Conservation (phyloP, 2,113 vertebrate species). For the Tetrax tetrax region DNA sequence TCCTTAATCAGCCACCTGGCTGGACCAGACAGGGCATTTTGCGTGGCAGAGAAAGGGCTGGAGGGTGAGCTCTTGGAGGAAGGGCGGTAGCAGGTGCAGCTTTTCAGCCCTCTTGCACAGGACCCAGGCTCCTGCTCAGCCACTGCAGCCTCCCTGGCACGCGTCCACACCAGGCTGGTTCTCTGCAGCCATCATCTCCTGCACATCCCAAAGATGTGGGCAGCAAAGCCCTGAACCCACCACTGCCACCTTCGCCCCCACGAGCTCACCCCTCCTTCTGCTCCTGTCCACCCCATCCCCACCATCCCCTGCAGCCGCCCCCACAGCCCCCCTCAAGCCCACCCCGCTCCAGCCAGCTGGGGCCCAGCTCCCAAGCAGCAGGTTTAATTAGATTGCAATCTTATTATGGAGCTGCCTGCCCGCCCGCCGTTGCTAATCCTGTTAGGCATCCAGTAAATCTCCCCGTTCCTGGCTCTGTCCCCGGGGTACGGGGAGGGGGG, state of each 20-base stretch:
- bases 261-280: not conserved
- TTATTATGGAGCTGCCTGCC: slow-evolving; percentile 41
- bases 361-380: not conserved
- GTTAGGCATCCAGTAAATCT: slow-evolving; percentile 45
- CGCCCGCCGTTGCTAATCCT: slow-evolving; percentile 21
- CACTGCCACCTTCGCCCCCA: accelerated
- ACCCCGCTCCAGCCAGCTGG: not conserved
- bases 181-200: accelerated
- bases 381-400: slow-evolving; percentile 56
- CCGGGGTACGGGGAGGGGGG: accelerated
- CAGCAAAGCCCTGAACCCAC: not conserved
- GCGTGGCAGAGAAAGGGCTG: not conserved
- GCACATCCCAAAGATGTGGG: not conserved
- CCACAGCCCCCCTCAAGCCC: not conserved
- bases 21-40: not conserved
- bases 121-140: not conserved
- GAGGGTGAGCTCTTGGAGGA: accelerated
- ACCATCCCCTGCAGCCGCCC: not conserved
- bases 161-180: accelerated
- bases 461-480: not conserved
- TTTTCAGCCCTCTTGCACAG: not conserved
- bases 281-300: not conserved
- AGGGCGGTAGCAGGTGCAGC: not conserved
- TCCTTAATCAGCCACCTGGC: not conserved
- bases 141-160: not conserved